phyloP scores from a whole-genome alignment of 2,113 vertebrate species.

The Lota lota region DNA sequence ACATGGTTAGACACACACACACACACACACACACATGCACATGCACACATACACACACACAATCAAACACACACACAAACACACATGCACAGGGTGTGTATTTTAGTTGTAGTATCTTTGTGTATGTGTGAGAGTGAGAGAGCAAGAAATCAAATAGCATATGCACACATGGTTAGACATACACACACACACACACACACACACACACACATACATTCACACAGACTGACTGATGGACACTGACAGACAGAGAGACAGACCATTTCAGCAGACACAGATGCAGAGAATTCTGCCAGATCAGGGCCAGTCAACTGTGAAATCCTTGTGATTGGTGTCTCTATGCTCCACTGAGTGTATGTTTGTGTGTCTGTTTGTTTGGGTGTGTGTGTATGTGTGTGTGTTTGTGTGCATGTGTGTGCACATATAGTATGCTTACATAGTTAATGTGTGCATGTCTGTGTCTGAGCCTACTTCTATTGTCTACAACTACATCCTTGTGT shows the following conservation, averaged over 20 bases:
- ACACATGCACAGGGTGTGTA: slow-evolving; percentile 10
- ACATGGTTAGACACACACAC: background rate
- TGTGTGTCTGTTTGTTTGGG: slow-evolving; percentile 8
- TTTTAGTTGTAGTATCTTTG: background rate
- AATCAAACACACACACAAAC: background rate
- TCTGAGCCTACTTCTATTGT: no score
- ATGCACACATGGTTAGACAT: background rate
- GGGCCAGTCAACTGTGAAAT: slow-evolving; percentile 56
- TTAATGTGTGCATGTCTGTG: no score
- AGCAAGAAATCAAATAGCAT: background rate
- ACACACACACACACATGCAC: no score
- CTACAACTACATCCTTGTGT: no score
- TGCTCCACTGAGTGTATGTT: slow-evolving; percentile 28
- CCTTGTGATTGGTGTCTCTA: slow-evolving; percentile 42
- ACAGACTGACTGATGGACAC: slow-evolving; percentile 13
- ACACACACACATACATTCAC: slow-evolving; percentile 7
- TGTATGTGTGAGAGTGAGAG: background rate
- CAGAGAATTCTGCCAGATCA: slow-evolving; percentile 39
- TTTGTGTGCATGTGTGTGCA: no score
- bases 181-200: background rate
- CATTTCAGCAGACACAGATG: slow-evolving; percentile 41
- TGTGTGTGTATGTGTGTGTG: background rate
- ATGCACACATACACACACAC: no score
- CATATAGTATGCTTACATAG: no score
- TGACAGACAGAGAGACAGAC: slow-evolving; percentile 17